Percentiles rank a stretch among this genome's conserved stretches.
These are phyloP conservation scores for Hylomyscus alleni DNA, from an alignment of 2,797 vertebrate species.

Conservation along the genomic window DNA sequence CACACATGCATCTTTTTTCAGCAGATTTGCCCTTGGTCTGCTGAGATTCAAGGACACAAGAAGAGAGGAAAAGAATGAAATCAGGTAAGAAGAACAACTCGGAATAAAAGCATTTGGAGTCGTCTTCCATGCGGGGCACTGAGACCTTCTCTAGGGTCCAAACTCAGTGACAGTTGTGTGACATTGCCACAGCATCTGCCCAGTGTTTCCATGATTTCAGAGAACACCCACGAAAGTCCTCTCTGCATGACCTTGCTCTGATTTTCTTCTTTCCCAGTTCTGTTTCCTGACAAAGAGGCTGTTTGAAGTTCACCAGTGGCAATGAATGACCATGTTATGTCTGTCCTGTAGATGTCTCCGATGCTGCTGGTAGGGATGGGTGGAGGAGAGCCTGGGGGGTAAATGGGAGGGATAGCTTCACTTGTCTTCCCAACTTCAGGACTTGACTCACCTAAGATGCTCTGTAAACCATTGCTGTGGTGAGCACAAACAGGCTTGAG, in stretches of 20 bases:
- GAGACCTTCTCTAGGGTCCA: neutral
- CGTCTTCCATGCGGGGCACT: neutral
- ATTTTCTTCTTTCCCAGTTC: conserved; percentile 13
- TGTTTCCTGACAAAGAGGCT: neutral
- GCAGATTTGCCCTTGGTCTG: conserved; percentile 45
- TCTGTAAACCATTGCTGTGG: neutral
- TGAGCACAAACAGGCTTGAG: neutral
- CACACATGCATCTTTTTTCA: neutral
- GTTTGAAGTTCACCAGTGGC: neutral
- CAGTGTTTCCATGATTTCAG: neutral
- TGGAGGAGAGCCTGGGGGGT: no score
- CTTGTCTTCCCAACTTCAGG: neutral
- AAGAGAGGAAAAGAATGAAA: neutral
- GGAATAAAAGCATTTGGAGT: neutral
- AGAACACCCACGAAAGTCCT: neutral
- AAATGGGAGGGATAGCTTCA: neutral
- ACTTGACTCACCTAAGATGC: neutral
- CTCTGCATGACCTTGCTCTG: neutral
- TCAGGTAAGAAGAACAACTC: neutral
- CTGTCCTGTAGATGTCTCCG: neutral
- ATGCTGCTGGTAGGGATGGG: neutral
- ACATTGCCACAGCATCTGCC: neutral
- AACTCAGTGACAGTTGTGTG: neutral
- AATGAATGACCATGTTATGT: neutral
- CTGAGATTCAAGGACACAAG: conserved; percentile 62